Evolutionary conservation across 2,113 vertebrate species (phyloP).

Genomic region (Polypterus senegalus): DNA sequence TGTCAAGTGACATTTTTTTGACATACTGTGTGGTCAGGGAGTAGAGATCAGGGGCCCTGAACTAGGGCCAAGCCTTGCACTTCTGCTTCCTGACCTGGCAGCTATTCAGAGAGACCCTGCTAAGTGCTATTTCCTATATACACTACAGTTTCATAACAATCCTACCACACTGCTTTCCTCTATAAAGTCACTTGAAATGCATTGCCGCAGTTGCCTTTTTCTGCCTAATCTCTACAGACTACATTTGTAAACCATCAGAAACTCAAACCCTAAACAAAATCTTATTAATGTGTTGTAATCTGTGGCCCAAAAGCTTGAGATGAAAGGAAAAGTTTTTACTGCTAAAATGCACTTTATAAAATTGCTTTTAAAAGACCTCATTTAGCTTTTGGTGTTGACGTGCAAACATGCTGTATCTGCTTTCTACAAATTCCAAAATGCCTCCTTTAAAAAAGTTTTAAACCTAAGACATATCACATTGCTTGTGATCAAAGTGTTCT

Average conservation of each 20-base stretch:
- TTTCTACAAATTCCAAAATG: slow-evolving; percentile 71
- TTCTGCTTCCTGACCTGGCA: slow-evolving; percentile 84
- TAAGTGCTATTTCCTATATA: slow-evolving; percentile 88
- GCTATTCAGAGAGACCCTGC: slow-evolving; percentile 76
- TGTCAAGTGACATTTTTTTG: slow-evolving; percentile 48
- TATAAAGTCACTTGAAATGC: slow-evolving; percentile 66
- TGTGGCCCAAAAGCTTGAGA: slow-evolving; percentile 72
- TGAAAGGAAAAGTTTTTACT: slow-evolving; percentile 87
- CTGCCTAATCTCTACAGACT: slow-evolving; percentile 75
- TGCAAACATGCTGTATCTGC: slow-evolving; percentile 68
- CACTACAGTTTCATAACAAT: slow-evolving; percentile 80
- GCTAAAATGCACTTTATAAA: slow-evolving; percentile 62
- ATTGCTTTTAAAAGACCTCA: slow-evolving; percentile 64
- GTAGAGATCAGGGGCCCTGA: slow-evolving; percentile 58
- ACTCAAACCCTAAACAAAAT: slow-evolving; percentile 88
- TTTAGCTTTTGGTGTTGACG: slow-evolving; percentile 58
- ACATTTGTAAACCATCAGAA: slow-evolving; percentile 87
- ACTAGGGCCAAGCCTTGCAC: slow-evolving; percentile 71
- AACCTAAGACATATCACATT: slow-evolving; percentile 46
- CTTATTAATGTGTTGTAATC: slow-evolving; percentile 86
- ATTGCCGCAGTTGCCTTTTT: slow-evolving; percentile 37
- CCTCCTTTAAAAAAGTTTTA: slow-evolving; percentile 68
- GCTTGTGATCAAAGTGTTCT: slow-evolving; percentile 49
- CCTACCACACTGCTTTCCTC: slow-evolving; percentile 77
- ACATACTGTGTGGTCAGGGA: slow-evolving; percentile 69